These are phyloP conservation scores for Myoxocephalus aenaeus DNA, from an alignment of 2,797 vertebrate species.

Conservation along the genomic window DNA sequence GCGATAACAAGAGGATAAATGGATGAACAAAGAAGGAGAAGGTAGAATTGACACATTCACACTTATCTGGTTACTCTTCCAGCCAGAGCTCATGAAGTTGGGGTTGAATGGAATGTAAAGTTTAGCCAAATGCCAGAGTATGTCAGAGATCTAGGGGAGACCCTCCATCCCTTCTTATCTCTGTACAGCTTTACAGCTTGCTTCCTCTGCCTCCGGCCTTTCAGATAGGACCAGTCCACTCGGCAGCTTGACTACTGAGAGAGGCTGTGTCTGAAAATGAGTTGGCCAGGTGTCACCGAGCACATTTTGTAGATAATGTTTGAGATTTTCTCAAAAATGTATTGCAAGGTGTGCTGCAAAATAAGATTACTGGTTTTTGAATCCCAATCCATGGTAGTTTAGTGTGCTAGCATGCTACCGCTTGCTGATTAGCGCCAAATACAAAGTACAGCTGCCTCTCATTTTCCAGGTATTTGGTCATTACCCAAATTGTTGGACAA, in stretches of 20 bases:
- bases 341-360: not conserved
- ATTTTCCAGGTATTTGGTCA: slow-evolving; percentile 1
- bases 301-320: slow-evolving; percentile 12
- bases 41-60: slow-evolving; percentile 45
- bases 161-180: slow-evolving; percentile 54
- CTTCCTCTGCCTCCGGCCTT: slow-evolving; percentile 42
- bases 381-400: not conserved
- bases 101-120: slow-evolving; percentile 61
- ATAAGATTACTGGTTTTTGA: not conserved
- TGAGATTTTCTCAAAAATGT: slow-evolving; percentile 3
- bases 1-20: slow-evolving; percentile 27
- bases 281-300: slow-evolving; percentile 14
- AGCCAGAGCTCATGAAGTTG: slow-evolving; percentile 44
- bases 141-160: slow-evolving; percentile 56
- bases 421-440: not conserved
- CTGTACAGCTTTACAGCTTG: slow-evolving; percentile 52
- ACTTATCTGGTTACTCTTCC: slow-evolving; percentile 49
- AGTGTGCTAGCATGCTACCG: not conserved
- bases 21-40: slow-evolving; percentile 33
- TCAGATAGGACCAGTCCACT: slow-evolving; percentile 45
- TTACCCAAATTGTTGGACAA: not conserved
- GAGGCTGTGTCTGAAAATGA: slow-evolving; percentile 32
- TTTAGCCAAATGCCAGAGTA: slow-evolving; percentile 63
- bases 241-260: slow-evolving; percentile 40
- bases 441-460: not conserved